Conservation (phyloP, 2,113 vertebrate species). For the Xiphophorus maculatus region DNA sequence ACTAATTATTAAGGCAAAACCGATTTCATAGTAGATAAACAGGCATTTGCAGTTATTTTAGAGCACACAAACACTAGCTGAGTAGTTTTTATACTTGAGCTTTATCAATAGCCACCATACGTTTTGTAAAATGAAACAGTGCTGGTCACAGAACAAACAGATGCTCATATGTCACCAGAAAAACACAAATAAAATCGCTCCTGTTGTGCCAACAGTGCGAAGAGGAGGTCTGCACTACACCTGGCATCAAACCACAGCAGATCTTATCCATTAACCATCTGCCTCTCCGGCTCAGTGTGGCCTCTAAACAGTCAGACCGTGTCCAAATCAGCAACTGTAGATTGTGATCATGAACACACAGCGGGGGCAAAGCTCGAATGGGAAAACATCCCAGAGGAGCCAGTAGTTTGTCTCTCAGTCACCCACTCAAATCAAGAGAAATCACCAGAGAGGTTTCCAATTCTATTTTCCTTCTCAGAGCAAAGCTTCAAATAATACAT, state of each 20-base stretch:
- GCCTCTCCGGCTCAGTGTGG: conserved; percentile 49
- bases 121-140: conserved; percentile 52
- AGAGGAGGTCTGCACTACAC: conserved; percentile 63
- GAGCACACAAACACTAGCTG: no score
- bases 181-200: conserved; percentile 23
- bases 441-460: not conserved
- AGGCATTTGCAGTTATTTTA: no score
- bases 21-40: conserved; percentile 38
- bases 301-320: conserved; percentile 31
- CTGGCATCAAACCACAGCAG: conserved; percentile 65
- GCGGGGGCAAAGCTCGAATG: not conserved
- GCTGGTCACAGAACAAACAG: conserved; percentile 31
- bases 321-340: conserved; percentile 18
- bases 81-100: conserved; percentile 33
- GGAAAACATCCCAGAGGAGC: conserved; percentile 20
- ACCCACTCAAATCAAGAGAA: not conserved
- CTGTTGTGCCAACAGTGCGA: conserved; percentile 49
- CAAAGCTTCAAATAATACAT: not conserved
- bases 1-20: conserved; percentile 4
- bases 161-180: not conserved
- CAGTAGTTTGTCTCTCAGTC: not conserved
- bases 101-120: conserved; percentile 75
- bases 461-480: not conserved
- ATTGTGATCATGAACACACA: conserved; percentile 13
- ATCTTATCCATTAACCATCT: conserved; percentile 71